phyloP scores from a whole-genome alignment of 2,113 vertebrate genomes.

The Montifringilla adamsi region DNA sequence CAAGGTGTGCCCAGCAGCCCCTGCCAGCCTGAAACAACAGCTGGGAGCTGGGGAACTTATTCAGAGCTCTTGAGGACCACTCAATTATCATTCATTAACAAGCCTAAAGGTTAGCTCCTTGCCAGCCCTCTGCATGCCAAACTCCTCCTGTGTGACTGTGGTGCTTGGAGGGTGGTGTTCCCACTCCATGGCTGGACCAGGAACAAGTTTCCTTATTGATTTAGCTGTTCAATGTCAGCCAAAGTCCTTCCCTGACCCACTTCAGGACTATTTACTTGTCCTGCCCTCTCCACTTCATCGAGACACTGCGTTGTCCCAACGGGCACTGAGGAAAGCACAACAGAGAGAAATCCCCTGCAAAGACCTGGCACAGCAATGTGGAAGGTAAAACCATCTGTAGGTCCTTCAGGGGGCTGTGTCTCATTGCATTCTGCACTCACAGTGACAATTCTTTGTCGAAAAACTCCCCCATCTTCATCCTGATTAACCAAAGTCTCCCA shows the following conservation, averaged over 20 bases:
- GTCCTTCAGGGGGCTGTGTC: not conserved
- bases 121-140: not conserved
- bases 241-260: not conserved
- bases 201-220: not conserved
- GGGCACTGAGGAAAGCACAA: not conserved
- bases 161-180: not conserved
- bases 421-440: not conserved
- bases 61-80: constrained; percentile 31
- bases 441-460: not conserved
- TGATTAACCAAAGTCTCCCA: not conserved
- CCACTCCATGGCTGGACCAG: not conserved
- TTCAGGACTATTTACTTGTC: not conserved
- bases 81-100: constrained; percentile 51
- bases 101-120: not conserved
- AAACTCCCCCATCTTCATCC: not conserved
- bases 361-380: not conserved
- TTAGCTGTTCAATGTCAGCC: constrained; percentile 13
- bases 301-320: not conserved
- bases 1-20: not conserved
- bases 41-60: not conserved
- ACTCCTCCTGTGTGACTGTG: not conserved
- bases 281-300: not conserved
- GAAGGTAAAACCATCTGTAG: not conserved
- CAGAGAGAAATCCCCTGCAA: not conserved
- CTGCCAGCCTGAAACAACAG: not conserved